These are phyloP conservation scores for Pterois miles DNA, from an alignment of 2,797 vertebrate species.

Conservation along the genomic window DNA sequence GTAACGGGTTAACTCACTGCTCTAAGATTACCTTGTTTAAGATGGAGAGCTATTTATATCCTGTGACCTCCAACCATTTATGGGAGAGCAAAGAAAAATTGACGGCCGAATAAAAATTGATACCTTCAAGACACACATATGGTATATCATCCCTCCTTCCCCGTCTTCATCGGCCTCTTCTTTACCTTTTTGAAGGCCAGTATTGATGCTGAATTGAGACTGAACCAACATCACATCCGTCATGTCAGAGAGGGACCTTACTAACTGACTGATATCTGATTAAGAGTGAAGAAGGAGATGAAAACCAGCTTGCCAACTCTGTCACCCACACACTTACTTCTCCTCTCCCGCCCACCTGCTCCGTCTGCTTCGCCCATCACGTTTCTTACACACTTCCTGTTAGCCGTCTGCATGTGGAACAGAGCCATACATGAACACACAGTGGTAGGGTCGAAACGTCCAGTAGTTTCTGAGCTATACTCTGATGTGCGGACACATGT, in stretches of 20 bases:
- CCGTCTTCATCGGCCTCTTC: neutral
- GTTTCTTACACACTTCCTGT: constrained; percentile 37
- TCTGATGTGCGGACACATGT: neutral
- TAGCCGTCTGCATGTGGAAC: neutral
- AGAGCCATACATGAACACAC: neutral
- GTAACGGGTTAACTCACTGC: constrained; percentile 32
- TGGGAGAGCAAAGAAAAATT: neutral
- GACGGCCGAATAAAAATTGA: fast-evolving
- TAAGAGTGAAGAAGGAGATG: constrained; percentile 22
- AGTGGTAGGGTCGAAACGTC: neutral
- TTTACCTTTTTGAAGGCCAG: neutral
- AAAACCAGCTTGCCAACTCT: constrained; percentile 46
- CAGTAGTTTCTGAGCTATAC: neutral
- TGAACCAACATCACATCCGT: neutral
- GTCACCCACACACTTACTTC: constrained; percentile 35
- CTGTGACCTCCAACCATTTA: constrained; percentile 39
- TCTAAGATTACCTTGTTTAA: constrained; percentile 42
- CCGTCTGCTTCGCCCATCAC: constrained; percentile 51
- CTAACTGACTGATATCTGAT: constrained; percentile 2
- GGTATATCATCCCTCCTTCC: neutral
- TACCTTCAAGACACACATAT: neutral
- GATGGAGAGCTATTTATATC: constrained; percentile 44
- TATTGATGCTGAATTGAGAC: neutral
- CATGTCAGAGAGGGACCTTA: neutral
- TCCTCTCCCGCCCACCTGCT: constrained; percentile 54